These are phyloP conservation scores for Strix uralensis DNA, from an alignment of 2,113 vertebrate species.

Conservation along the genomic window DNA sequence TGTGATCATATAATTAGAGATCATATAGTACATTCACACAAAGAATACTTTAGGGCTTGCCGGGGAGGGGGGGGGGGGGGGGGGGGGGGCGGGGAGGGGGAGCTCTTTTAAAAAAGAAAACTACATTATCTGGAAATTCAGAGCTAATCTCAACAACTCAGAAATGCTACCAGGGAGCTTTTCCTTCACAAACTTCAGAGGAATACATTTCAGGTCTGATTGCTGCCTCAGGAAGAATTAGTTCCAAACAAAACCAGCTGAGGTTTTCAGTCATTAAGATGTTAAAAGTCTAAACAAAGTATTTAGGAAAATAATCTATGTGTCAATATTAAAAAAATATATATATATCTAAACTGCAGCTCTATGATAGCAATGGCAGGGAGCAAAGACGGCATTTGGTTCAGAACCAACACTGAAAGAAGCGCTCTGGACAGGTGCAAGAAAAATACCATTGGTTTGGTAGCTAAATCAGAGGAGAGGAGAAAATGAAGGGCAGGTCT, in stretches of 20 bases:
- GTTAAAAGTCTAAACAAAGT: background rate
- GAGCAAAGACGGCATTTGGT: background rate
- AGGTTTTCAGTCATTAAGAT: background rate
- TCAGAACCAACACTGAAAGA: background rate
- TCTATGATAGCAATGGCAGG: rapidly evolving
- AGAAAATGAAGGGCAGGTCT: background rate
- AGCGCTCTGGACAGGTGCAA: background rate
- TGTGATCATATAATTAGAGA: slow-evolving; percentile 64
- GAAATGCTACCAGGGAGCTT: background rate
- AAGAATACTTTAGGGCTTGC: slow-evolving; percentile 25
- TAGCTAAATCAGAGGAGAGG: background rate
- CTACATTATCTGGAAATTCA: slow-evolving; percentile 19
- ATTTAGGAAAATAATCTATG: background rate
- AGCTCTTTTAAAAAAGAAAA: background rate
- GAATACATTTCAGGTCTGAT: background rate
- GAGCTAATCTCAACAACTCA: background rate
- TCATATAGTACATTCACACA: slow-evolving; percentile 40
- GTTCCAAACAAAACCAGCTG: background rate
- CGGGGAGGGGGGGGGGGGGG: background rate
- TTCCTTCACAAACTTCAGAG: background rate
- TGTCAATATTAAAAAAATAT: background rate
- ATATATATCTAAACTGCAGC: background rate
- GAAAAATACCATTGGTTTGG: background rate
- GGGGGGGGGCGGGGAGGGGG: too few species aligned
- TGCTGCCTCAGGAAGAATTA: background rate